phyloP scores from a whole-genome alignment of 2,113 vertebrate genomes.

The Ailurus styani region DNA sequence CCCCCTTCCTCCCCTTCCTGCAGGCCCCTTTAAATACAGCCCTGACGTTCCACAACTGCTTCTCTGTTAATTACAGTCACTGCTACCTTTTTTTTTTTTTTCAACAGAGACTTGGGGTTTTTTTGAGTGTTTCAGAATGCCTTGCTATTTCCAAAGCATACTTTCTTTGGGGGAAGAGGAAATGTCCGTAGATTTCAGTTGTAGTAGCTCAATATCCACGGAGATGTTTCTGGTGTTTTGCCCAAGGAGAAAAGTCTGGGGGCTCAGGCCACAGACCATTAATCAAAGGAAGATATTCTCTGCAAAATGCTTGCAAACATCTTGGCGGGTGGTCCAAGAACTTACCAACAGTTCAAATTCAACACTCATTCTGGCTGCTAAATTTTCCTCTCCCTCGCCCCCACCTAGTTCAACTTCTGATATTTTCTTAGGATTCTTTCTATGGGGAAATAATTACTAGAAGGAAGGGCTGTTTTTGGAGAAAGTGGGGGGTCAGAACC shows the following conservation, averaged over 20 bases:
- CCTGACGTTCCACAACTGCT: constrained; percentile 70
- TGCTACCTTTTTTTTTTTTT: constrained; percentile 13
- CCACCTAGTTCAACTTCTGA: background rate
- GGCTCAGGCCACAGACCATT: background rate
- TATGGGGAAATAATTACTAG: background rate
- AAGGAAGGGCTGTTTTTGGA: background rate
- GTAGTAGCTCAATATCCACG: background rate
- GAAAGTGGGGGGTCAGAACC: background rate
- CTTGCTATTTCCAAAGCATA: background rate
- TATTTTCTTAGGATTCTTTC: background rate
- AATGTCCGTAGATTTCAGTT: background rate
- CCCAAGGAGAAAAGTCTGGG: constrained; percentile 27
- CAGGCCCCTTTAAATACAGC: background rate
- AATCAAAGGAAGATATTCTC: background rate
- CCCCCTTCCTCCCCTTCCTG: background rate
- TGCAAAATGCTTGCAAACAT: background rate
- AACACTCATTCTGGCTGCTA: background rate
- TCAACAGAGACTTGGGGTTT: background rate
- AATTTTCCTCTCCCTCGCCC: background rate
- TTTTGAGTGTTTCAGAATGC: background rate
- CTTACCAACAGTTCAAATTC: background rate
- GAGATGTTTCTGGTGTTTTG: background rate
- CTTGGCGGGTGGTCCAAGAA: background rate
- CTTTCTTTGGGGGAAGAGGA: background rate
- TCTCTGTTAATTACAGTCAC: constrained; percentile 67